Base-by-base conservation (phyloP, 2,113 vertebrate species). In the Gasterosteus aculeatus region DNA sequence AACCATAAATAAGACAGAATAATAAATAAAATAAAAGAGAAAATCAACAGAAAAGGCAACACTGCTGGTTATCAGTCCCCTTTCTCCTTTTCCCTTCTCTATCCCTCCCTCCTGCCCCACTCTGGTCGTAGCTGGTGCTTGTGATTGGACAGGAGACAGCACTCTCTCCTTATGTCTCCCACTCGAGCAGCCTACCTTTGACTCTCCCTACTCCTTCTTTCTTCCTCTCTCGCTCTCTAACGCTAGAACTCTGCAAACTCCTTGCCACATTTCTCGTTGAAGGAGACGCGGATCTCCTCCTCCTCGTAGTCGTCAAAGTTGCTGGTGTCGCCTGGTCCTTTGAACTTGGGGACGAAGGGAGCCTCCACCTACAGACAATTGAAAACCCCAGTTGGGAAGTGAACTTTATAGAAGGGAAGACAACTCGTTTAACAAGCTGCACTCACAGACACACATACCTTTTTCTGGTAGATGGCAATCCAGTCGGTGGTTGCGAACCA, bases 241-340 rank as follows among this genome's bases (percentile, higher is more conserved):
- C 69, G 91, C 93, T 96, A 98, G 93, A 97, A 97, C 75, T 98
- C 96, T 7, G 95, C 85, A 87, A 97, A 98, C 93, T 97, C 96
- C 93, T 97, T 97, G 91, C 92, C 95, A 88, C 96, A 97, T 91
- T 98, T 97, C 91, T 98, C 96, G 31, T 89, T 96, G 94, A 96
- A 94, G 86, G 96, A 98, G 81, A 97, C 93, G 22, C 95, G 92
- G 84, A 97, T 95, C 86, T 97, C 96, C 89, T 98, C 96, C 75
- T 98, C 96, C 78, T 98, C 96, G 26, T 98, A 98, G 90, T 98
- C 96, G 5, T 98, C 96, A 31, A 98, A 98, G 93, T 98, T 97
- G 94, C 96, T 98, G 77, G 95, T 97, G 93, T 98, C 96, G 5
- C 96, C 96, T 0, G 96, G 95, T 82, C 96, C 96, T 94, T 97